A percentile compares a stretch with the other conserved stretches of the same genome.
phyloP scores from a whole-genome alignment of 2,113 vertebrate species.

The Steatornis caripensis region DNA sequence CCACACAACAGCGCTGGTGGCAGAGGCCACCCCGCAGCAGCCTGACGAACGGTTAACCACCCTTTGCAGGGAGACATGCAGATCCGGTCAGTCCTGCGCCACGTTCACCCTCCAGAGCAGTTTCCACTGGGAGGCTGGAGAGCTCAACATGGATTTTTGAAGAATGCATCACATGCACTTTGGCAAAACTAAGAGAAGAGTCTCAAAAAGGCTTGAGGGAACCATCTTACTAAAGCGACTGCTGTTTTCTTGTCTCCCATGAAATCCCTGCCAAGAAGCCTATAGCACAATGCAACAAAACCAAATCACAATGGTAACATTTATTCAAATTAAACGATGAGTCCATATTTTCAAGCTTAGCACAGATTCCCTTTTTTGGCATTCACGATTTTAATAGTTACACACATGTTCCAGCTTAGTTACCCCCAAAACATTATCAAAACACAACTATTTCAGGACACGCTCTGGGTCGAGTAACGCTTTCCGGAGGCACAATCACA shows the following conservation, averaged over 20 bases:
- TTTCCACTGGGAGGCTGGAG: not conserved
- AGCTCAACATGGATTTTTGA: not conserved
- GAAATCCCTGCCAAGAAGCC: not conserved
- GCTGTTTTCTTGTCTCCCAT: not conserved
- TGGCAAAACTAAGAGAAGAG: not conserved
- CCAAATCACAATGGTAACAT: not conserved
- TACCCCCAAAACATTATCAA: not conserved
- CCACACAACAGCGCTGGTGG: rapidly evolving
- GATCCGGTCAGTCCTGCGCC: not conserved
- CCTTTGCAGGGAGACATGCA: not conserved
- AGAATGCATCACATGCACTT: not conserved
- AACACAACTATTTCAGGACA: not conserved
- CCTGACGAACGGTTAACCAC: rapidly evolving
- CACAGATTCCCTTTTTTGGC: not conserved
- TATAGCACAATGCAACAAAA: not conserved
- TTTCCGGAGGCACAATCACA: not conserved
- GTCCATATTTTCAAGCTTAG: not conserved
- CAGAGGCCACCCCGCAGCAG: not conserved
- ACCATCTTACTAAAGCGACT: not conserved
- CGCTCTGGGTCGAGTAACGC: not conserved
- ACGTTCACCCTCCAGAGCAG: not conserved
- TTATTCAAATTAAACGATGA: not conserved
- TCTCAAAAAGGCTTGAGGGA: not conserved
- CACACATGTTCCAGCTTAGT: not conserved
- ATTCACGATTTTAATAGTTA: not conserved